phyloP scores from a whole-genome alignment of 2,797 vertebrate genomes.

The Loris lydekkerianus region DNA sequence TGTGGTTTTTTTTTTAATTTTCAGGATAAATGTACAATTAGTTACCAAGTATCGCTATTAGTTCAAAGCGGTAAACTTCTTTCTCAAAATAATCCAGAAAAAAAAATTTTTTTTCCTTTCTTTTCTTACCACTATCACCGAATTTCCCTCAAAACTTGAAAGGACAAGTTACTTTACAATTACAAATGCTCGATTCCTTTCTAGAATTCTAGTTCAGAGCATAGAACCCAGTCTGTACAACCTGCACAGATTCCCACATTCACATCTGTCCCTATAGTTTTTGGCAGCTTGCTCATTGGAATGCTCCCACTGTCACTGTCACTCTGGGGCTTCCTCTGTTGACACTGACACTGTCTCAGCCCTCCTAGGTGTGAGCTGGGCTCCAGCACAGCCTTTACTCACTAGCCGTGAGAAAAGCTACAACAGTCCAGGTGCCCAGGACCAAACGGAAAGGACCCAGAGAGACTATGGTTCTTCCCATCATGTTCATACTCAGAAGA shows the following conservation, averaged over 20 bases:
- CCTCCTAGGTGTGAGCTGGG: not conserved
- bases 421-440: too few species aligned
- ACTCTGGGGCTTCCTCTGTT: too few species aligned
- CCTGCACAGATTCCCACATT: not conserved
- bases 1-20: not conserved
- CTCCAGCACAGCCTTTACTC: not conserved
- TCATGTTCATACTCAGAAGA: not conserved
- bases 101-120: not conserved
- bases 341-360: not conserved
- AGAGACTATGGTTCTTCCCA: not conserved
- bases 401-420: rapidly evolving
- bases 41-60: not conserved
- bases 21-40: not conserved
- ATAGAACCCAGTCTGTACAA: too few species aligned
- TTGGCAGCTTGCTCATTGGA: not conserved
- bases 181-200: not conserved
- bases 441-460: too few species aligned
- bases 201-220: not conserved
- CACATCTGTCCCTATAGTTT: not conserved
- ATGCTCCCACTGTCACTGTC: not conserved
- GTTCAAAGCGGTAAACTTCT: not conserved
- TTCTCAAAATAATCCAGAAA: not conserved
- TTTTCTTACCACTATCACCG: not conserved
- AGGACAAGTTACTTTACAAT: not conserved
- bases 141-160: not conserved